Evolutionary conservation across 1,140 invertebrate genomes (phyloP), one percentile per base, ranked within the genome.

Genomic region (Akabosia matsudoensis): DNA sequence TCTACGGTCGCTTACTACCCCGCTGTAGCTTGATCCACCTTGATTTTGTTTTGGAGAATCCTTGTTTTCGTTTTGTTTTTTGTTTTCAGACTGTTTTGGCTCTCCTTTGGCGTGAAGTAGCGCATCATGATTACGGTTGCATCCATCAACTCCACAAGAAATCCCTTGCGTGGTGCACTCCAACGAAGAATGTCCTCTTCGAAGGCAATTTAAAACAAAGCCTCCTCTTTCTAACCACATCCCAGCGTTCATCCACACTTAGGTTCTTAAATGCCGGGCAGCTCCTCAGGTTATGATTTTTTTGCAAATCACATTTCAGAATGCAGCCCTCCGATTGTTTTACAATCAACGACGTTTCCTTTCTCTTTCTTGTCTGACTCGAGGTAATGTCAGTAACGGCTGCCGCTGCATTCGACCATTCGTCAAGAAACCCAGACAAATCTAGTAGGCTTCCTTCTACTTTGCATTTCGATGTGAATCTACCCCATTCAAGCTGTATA

Each of bases 141-240:
- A 61, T 56, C 54, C 54, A 56, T 56, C 54, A 7, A 13, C n/a
- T 13, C n/a, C 54, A 22, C 54, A 56, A 4, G 22, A 3, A 56
- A 56, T 3, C 24, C 3, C 3, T 56, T 22, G 10, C n/a, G n/a
- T n/a, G 24, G 10, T 13, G 24, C 54, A 56, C n/a, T 56, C 24
- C 10, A 22, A 13, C 4, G 3, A 3, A 4, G 54, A 56, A 61
- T 73, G 72, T 22, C 72, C 72, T 31, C 3, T 24, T n/a, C 26
- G 2, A 34, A 73, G 33, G 24, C 72, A 18, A 37, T n/a, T n/a
- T n/a, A 34, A 73, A 73, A 37, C 72, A 73, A 18, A 73, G 33
- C 13, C 45, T 7, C 7, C 51, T 3, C 26, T 28, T 28, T 26
- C 7, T 7, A 2, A 51, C 72, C 7, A 45, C 7, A 1, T 61